Percentiles rank a stretch among this genome's conserved stretches.
Evolutionary conservation across 37 sponge, comb jelly and placozoan genomes (phyloP).

Genomic region (Crambe crambe): DNA sequence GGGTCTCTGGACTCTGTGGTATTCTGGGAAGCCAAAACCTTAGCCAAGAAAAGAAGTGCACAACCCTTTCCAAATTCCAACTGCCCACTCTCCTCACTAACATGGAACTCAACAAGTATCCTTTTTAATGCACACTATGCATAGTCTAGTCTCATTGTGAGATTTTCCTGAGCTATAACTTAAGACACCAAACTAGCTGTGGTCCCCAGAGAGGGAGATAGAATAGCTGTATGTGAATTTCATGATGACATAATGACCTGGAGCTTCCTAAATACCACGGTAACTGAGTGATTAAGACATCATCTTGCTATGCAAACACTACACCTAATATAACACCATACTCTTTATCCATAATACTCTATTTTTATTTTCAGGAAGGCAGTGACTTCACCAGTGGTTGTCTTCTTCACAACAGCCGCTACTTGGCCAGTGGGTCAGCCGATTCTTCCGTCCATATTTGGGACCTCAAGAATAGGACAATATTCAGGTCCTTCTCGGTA

Average conservation of each 20-base stretch:
- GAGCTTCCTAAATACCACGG: conserved; percentile 39
- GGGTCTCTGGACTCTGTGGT: conserved; percentile 35
- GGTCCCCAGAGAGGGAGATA: conserved; percentile 45
- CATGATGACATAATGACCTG: conserved; percentile 20
- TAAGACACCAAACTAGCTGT: conserved; percentile 45
- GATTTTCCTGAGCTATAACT: neutral
- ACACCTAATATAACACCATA: too few species aligned
- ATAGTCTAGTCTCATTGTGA: neutral
- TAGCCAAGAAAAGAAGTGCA: conserved; percentile 22
- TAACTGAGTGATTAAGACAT: too few species aligned
- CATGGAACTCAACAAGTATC: conserved; percentile 57
- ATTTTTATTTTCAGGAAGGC: conserved; percentile 26
- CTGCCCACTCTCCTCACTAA: conserved; percentile 23
- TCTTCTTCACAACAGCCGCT: conserved; percentile 60
- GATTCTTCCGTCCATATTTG: conserved; percentile 26
- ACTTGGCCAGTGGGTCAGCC: conserved; percentile 53
- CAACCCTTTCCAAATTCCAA: conserved; percentile 38
- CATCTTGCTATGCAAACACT: too few species aligned
- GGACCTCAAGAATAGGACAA: conserved; percentile 63
- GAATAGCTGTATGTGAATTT: conserved; percentile 36
- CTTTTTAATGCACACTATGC: conserved; percentile 4
- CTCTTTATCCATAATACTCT: neutral
- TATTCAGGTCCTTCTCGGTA: conserved; percentile 46
- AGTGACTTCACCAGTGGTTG: conserved; percentile 56
- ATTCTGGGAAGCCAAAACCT: conserved; percentile 52